phyloP scores from a whole-genome alignment of 2,888 invertebrate genomes.

The Acleris cristana region DNA sequence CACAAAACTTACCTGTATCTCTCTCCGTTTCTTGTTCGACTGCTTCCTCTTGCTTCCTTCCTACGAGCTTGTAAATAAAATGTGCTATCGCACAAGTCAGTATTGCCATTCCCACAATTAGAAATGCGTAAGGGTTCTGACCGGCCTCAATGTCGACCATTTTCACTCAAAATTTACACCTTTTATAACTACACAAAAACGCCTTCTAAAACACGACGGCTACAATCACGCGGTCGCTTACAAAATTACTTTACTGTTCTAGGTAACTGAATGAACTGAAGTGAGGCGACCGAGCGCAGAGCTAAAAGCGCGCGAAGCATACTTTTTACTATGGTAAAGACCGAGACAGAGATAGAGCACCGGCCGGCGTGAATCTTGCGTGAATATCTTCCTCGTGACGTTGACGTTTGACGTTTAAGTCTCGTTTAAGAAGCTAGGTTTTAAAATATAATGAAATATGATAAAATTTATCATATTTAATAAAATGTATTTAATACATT shows the following conservation, averaged over 20 bases:
- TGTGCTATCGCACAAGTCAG: conserved; percentile 68
- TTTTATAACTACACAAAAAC: conserved; percentile 43
- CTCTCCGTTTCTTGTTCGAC: conserved; percentile 65
- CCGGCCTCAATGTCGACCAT: conserved; percentile 73
- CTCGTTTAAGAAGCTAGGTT: conserved; percentile 14
- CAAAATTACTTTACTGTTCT: conserved; percentile 37
- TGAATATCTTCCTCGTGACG: conserved; percentile 18
- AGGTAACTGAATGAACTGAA: conserved; percentile 49
- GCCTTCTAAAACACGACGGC: conserved; percentile 51
- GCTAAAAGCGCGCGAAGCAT: conserved; percentile 38
- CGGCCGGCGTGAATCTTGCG: conserved; percentile 14
- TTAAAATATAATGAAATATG: background rate
- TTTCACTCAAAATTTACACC: conserved; percentile 71
- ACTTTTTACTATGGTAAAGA: conserved; percentile 27
- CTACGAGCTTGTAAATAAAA: conserved; percentile 69
- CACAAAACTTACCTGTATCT: conserved; percentile 63
- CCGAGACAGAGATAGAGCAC: conserved; percentile 28
- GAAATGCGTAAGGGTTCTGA: conserved; percentile 59
- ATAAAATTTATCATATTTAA: too few species aligned
- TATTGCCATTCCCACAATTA: conserved; percentile 61
- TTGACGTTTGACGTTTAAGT: conserved; percentile 24
- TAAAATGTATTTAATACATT: too few species aligned
- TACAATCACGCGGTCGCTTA: conserved; percentile 70
- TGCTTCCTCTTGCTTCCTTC: conserved; percentile 67
- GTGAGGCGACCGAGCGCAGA: conserved; percentile 44